A percentile compares a stretch with the other conserved stretches of the same genome.
Evolutionary conservation across 2,797 vertebrate genomes (phyloP).

Genomic region (Rhinichthys osculus): DNA sequence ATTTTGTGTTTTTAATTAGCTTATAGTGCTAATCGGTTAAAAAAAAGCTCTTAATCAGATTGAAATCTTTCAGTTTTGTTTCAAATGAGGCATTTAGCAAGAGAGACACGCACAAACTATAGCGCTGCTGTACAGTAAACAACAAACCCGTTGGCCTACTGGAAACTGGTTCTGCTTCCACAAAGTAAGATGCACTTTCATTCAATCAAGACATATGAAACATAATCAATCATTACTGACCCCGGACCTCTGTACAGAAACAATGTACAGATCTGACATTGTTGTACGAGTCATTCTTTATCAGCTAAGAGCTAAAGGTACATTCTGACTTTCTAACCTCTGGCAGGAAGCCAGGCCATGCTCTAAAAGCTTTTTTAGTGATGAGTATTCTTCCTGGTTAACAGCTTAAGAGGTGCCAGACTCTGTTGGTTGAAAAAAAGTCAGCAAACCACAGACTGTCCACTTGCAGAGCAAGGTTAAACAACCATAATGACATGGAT

Average conservation of each 20-base stretch:
- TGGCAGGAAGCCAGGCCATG: slow-evolving; percentile 22
- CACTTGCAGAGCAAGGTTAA: slow-evolving; percentile 12
- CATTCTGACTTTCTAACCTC: slow-evolving; percentile 32
- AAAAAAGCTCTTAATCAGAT: background rate
- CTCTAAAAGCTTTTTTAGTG: slow-evolving; percentile 20
- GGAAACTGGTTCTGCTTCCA: background rate
- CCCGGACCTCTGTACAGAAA: background rate
- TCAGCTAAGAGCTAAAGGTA: slow-evolving; percentile 37
- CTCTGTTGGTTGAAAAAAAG: background rate
- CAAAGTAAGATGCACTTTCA: slow-evolving; percentile 21
- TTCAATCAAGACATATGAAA: slow-evolving; percentile 10
- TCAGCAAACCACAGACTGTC: background rate
- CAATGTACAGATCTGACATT: slow-evolving; percentile 24
- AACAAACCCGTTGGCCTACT: background rate
- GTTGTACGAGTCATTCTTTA: slow-evolving; percentile 41
- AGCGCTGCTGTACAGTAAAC: background rate
- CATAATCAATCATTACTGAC: slow-evolving; percentile 19
- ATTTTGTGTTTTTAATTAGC: background rate
- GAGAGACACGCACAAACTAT: background rate
- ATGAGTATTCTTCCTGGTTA: slow-evolving; percentile 23
- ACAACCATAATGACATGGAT: slow-evolving; percentile 5
- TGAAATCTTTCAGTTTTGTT: background rate
- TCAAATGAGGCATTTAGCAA: background rate
- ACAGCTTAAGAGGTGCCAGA: background rate
- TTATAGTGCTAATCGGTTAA: background rate